Base-by-base conservation (phyloP, 2,797 vertebrate species). In the Eulemur rubriventer region DNA sequence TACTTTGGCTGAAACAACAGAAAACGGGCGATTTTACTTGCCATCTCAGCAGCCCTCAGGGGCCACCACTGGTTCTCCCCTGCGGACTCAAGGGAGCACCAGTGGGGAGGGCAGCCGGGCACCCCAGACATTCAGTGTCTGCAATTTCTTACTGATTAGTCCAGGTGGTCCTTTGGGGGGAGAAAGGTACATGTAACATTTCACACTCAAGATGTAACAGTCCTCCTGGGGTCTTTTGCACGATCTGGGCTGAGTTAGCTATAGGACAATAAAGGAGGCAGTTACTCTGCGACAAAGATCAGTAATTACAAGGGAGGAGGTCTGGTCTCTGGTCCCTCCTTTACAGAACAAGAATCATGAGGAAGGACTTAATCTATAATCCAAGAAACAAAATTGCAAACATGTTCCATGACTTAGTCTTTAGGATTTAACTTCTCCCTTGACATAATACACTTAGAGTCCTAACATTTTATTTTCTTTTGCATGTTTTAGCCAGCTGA, bases 41-140 rank as follows among this genome's bases (percentile, higher is more conserved):
- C 6, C 12, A 11, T 14, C n/a, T 92, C 6, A 5, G 50, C 41
- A 63, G 61, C 13, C 35, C 70, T 30, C 18, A 2, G 61, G 76
- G 22, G 2, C 43, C 26, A 18, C 16, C 5, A 0, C 4, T 7
- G 18, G 18, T 33, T 50, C 33, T 57, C 8, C 12, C n/a, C 52
- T 0, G 24, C 12, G 30, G 67, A 46, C 35, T 33, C 24, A 43
- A 30, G 16, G 10, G 38, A 10, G 10, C 55, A 20, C 38, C 13
- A 46, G 50, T 0, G 0, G 18, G 20, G 4, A 46, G 41, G 1
- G n/a, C 5, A 9, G 70, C n/a, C 5, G 7, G 28, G 4, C 1
- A 1, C 4, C 2, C 72, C 30, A 6, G 67, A 69, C 67, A 81
- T 4, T 50, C 12, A 26, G 17, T 2, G 6, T 41, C 83, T 55